These are phyloP conservation scores for Chondrilla cf. caribensis DNA, from an alignment of 37 sponge, comb jelly and placozoan species.

Conservation along the genomic window DNA sequence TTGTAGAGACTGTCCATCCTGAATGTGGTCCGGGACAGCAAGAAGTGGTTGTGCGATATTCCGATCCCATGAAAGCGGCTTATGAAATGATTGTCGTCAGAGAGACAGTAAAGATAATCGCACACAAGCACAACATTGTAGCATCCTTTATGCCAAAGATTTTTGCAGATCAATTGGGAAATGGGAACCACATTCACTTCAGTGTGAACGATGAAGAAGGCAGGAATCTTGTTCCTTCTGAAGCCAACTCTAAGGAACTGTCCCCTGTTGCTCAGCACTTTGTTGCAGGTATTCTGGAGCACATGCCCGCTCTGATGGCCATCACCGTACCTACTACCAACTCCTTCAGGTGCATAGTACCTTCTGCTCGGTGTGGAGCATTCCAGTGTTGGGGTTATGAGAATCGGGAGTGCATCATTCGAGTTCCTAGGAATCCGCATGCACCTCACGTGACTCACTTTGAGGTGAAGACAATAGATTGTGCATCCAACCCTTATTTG, in stretches of 20 bases:
- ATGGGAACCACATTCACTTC: constrained; percentile 46
- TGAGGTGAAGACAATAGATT: constrained; percentile 42
- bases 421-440: constrained; percentile 16
- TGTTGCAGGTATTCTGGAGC: constrained; percentile 43
- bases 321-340: constrained; percentile 41
- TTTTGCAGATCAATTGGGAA: constrained; percentile 33
- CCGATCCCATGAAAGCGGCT: constrained; percentile 30
- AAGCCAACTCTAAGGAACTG: constrained; percentile 12
- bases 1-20: constrained; percentile 21
- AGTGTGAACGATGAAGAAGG: constrained; percentile 27
- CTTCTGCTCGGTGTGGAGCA: constrained; percentile 40
- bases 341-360: constrained; percentile 27
- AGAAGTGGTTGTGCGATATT: constrained; percentile 30
- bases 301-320: constrained; percentile 37
- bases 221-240: constrained; percentile 18
- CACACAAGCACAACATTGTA: constrained; percentile 29
- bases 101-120: constrained; percentile 28
- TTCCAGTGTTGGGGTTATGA: constrained; percentile 36
- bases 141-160: constrained; percentile 43
- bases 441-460: constrained; percentile 33
- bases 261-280: constrained; percentile 30
- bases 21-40: constrained; percentile 41
- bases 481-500: constrained; percentile 40
- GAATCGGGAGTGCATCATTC: constrained; percentile 39
- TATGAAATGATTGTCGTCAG: constrained; percentile 31